phyloP scores from a whole-genome alignment of 2,113 vertebrate genomes.

The Siphamia tubifer region DNA sequence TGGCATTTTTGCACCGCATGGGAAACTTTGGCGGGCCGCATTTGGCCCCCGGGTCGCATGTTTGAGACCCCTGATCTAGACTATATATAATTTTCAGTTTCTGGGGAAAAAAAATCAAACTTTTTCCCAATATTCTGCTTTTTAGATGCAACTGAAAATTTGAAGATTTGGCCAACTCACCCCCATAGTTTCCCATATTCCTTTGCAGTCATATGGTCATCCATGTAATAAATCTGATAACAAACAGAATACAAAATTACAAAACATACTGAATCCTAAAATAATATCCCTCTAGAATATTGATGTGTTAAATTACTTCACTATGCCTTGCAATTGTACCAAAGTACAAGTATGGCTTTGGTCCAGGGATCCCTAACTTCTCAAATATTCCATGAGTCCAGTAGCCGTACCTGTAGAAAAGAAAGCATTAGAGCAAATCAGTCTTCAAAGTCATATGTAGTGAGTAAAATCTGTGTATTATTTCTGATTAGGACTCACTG shows the following conservation, averaged over 20 bases:
- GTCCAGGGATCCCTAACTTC: slow-evolving; percentile 38
- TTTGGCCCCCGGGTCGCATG: too few species aligned
- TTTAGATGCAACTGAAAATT: too few species aligned
- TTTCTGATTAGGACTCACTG: too few species aligned
- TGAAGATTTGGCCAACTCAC: slow-evolving; percentile 14
- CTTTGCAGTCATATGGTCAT: not conserved
- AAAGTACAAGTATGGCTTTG: slow-evolving; percentile 12
- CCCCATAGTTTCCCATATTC: slow-evolving; percentile 49
- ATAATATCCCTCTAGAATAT: too few species aligned
- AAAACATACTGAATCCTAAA: too few species aligned
- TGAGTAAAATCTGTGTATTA: too few species aligned
- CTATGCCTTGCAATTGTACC: not conserved
- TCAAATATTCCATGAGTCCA: slow-evolving; percentile 39
- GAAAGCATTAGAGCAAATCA: not conserved
- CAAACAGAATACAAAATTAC: not conserved
- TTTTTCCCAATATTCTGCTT: too few species aligned
- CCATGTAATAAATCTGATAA: slow-evolving; percentile 41
- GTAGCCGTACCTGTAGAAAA: slow-evolving; percentile 29
- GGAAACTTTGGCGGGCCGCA: too few species aligned
- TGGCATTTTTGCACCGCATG: too few species aligned
- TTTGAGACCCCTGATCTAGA: too few species aligned
- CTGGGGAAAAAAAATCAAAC: too few species aligned
- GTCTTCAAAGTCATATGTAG: not conserved
- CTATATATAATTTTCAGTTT: too few species aligned
- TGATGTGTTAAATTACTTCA: not conserved